These are phyloP conservation scores for Aplysia californica DNA, from an alignment of 1,140 invertebrate species.

Conservation along the genomic window DNA sequence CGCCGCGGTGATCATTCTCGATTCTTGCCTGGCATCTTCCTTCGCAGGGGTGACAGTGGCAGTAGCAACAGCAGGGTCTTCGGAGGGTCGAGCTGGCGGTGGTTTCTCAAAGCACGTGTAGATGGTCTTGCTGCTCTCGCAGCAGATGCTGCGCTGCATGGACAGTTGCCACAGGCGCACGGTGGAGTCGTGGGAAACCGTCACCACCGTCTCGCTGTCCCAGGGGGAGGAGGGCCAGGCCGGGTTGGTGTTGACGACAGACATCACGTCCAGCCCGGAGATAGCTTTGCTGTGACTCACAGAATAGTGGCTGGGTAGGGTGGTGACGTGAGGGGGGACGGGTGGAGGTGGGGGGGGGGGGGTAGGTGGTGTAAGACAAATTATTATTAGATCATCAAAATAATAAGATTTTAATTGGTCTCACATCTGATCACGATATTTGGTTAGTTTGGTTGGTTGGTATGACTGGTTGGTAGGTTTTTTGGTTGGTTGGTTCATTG, in stretches of 20 bases:
- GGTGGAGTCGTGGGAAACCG: conserved; percentile 16
- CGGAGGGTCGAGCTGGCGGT: too few species aligned
- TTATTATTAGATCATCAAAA: not conserved
- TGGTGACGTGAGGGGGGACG: not conserved
- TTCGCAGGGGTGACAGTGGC: not conserved
- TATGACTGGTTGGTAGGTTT: too few species aligned
- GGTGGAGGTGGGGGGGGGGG: not conserved
- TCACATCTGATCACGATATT: not conserved
- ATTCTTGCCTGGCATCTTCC: not conserved
- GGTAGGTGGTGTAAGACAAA: not conserved
- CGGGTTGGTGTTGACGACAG: not conserved
- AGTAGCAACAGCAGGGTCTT: too few species aligned
- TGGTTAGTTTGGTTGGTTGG: not conserved
- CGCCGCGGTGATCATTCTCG: not conserved
- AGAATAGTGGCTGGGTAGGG: conserved; percentile 2
- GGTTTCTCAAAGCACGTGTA: conserved; percentile 17
- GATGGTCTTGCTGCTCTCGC: conserved; percentile 17
- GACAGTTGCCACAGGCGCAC: conserved; percentile 11
- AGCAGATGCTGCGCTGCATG: conserved; percentile 5
- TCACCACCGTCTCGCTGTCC: conserved; percentile 10
- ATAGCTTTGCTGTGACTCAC: conserved; percentile 12
- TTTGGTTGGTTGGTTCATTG: too few species aligned
- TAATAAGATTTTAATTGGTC: not conserved
- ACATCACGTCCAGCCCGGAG: not conserved
- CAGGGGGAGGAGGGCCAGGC: too few species aligned